phyloP scores from a whole-genome alignment of 2,113 vertebrate species.

The Gymnobelideus leadbeateri region DNA sequence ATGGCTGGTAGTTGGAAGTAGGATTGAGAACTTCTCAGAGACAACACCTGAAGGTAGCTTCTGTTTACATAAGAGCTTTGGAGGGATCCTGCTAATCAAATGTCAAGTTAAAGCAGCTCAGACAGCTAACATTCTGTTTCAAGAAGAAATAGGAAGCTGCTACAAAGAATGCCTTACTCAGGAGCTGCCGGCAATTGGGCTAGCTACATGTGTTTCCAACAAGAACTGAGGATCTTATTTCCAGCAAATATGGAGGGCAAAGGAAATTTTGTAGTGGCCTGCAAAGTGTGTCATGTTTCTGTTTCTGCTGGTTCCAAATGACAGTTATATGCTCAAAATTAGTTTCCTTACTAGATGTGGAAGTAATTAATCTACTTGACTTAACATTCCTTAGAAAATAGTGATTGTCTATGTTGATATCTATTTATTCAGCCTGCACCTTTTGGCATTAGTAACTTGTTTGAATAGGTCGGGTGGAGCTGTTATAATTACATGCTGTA shows the following conservation, averaged over 20 bases:
- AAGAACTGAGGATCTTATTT: neutral
- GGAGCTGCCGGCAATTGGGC: neutral
- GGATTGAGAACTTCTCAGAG: neutral
- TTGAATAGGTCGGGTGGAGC: slow-evolving; percentile 1
- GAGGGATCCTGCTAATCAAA: neutral
- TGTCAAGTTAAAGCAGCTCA: neutral
- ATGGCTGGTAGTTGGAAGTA: neutral
- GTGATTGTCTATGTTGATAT: neutral
- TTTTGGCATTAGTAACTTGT: neutral
- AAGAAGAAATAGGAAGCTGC: neutral
- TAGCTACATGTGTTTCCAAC: neutral
- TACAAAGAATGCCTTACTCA: neutral
- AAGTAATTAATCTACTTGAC: neutral
- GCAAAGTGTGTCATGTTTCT: neutral
- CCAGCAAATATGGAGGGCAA: neutral
- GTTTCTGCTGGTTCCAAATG: neutral
- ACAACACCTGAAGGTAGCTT: neutral
- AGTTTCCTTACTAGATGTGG: neutral
- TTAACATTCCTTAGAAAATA: neutral
- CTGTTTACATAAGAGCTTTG: neutral
- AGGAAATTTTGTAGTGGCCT: neutral
- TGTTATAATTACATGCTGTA: neutral
- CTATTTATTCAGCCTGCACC: neutral
- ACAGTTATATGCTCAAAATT: neutral
- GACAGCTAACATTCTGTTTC: neutral